These are phyloP conservation scores for Champsocephalus esox DNA, from an alignment of 2,797 vertebrate species.

Conservation along the genomic window DNA sequence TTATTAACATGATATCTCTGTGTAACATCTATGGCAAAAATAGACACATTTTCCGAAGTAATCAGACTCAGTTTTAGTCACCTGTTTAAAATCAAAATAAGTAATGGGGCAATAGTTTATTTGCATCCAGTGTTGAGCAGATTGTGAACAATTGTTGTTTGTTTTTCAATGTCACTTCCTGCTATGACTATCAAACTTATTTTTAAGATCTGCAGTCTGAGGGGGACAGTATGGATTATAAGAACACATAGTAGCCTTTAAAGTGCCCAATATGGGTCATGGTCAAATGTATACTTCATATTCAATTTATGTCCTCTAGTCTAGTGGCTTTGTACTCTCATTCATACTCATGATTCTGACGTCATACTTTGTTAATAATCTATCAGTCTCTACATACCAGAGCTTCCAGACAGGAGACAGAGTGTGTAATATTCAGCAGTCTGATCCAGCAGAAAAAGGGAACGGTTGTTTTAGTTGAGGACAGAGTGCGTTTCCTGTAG, in stretches of 20 bases:
- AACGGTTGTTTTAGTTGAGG: conserved; percentile 52
- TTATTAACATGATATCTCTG: conserved; percentile 1
- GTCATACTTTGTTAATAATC: neutral
- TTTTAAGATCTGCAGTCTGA: too few species aligned
- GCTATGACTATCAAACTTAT: neutral
- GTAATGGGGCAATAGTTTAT: neutral
- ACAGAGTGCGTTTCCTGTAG: conserved; percentile 53
- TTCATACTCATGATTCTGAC: neutral
- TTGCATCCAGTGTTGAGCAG: neutral
- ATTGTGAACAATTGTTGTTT: neutral
- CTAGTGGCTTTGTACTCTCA: neutral
- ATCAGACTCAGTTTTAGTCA: neutral
- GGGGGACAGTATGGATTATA: neutral
- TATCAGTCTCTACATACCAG: conserved; percentile 11
- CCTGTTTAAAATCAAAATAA: neutral
- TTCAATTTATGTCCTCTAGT: conserved; percentile 2
- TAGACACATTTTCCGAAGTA: neutral
- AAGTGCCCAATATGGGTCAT: neutral
- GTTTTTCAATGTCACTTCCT: neutral
- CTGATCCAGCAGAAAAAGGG: conserved; percentile 53
- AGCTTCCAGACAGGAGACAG: conserved; percentile 16
- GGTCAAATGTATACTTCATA: conserved; percentile 2
- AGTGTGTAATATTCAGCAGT: conserved; percentile 27
- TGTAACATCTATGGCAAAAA: neutral
- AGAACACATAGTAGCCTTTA: neutral